phyloP scores from a whole-genome alignment of 2,888 invertebrate species.

The Sipha maydis region DNA sequence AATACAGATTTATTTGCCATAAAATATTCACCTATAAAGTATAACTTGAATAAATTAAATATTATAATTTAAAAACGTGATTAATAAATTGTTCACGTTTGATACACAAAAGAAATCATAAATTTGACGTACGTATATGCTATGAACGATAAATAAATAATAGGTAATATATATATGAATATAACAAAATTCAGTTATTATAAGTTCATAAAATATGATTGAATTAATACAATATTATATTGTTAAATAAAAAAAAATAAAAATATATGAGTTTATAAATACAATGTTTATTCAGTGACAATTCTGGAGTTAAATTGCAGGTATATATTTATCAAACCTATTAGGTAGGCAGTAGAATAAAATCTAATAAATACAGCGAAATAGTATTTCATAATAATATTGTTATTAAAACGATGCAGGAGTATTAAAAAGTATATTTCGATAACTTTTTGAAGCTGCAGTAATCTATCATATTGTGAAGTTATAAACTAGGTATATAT shows the following conservation, averaged over 20 bases:
- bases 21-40: not conserved
- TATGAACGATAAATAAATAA: not conserved
- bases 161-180: not conserved
- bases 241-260: constrained; percentile 34
- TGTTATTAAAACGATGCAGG: not conserved
- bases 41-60: not conserved
- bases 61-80: not conserved
- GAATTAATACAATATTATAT: constrained; percentile 29
- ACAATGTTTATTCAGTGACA: not conserved
- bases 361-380: not conserved
- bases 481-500: not conserved
- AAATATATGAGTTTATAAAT: not conserved
- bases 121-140: not conserved
- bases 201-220: constrained; percentile 18
- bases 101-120: not conserved
- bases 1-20: not conserved
- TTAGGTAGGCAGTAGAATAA: not conserved
- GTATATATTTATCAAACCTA: not conserved
- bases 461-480: not conserved
- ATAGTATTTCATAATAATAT: not conserved
- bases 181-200: not conserved
- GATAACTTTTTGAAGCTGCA: not conserved
- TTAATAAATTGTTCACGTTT: not conserved
- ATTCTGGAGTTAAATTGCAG: not conserved
- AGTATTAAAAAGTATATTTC: not conserved